Base-by-base conservation (phyloP, 2,113 vertebrate genomes). In the Pleuronectes platessa region DNA sequence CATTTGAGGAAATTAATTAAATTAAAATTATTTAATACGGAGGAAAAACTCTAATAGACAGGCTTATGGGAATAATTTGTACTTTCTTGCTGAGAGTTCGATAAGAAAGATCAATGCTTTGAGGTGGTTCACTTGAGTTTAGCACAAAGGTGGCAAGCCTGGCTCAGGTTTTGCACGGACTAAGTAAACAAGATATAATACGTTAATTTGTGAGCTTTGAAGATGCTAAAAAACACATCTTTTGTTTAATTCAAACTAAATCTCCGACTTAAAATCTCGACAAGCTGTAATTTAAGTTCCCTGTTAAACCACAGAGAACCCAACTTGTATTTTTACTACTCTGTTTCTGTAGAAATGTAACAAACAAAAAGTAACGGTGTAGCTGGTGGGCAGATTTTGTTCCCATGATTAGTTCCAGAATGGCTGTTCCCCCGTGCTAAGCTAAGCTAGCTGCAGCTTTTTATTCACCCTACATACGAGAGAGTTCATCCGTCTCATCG, bases 101-200 rank as follows among this genome's bases (percentile, higher is more conserved):
- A 66, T 9, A 18, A 23, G 5, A 31, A 54, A 9, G 12, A 40
- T 37, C 6, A n/a, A 67, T n/a, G 35, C 24, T 0, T 51, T n/a
- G n/a, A 8, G 27, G 51, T 66, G 31, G 13, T 26, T 54, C 21
- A 3, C 20, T 4, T 49, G 58, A 56, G 54, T 53, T 60, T 74
- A 37, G 63, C 60, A 47, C 10, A 60, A 59, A 55, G 58, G 45
- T 51, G 51, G 8, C 8, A 51, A 63, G 42, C 23, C 45, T 71
- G 55, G 47, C 35, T 66, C 61, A 21, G 23, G n/a, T 54, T 70
- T 23, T 71, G 42, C 13, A 26, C 2, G 2, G 5, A 27, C 45
- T 45, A 15, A 27, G 42, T 24, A 63, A 40, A 59, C 0, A 40
- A 49, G 1, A 64, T 56, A 42, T 74, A 24, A 18, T 2, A 3